Percentiles rank a stretch among this genome's conserved stretches.
Evolutionary conservation across 2,113 vertebrate species (phyloP).

Genomic region (Petrocephalus zakoni): DNA sequence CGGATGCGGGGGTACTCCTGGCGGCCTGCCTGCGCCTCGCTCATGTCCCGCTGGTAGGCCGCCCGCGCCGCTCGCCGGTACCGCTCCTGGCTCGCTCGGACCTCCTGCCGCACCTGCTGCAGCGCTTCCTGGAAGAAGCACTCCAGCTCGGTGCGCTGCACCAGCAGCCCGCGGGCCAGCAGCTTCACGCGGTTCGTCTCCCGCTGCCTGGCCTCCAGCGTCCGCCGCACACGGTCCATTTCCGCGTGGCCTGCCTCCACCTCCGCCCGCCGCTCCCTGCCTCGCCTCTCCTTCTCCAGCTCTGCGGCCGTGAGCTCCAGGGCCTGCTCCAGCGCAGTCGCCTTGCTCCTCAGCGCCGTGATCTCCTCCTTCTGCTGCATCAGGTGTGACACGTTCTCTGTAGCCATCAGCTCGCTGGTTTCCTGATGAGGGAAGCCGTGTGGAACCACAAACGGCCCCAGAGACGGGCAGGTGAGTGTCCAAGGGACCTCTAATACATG

Average conservation of each 20-base stretch:
- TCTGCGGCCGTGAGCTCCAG: constrained; percentile 45
- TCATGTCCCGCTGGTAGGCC: constrained; percentile 64
- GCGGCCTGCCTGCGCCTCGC: constrained; percentile 59
- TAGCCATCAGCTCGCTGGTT: constrained; percentile 58
- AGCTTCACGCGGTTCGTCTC: constrained; percentile 70
- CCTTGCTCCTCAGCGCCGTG: constrained; percentile 53
- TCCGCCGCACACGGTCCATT: constrained; percentile 67
- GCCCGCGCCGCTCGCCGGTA: constrained; percentile 66
- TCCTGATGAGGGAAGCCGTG: constrained; percentile 51
- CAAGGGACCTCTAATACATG: neutral
- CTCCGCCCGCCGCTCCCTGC: constrained; percentile 39
- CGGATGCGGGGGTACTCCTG: constrained; percentile 69
- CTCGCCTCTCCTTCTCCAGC: constrained; percentile 46
- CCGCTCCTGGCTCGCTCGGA: constrained; percentile 55
- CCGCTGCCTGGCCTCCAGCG: constrained; percentile 64
- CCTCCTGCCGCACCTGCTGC: constrained; percentile 69
- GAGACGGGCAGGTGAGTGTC: neutral
- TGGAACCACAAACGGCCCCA: neutral
- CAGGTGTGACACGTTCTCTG: constrained; percentile 61
- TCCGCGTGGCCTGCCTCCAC: constrained; percentile 55
- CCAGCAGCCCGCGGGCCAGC: constrained; percentile 62
- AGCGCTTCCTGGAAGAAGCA: constrained; percentile 74
- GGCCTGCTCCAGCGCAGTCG: constrained; percentile 58
- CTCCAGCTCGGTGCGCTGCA: constrained; percentile 73
- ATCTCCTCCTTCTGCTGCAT: constrained; percentile 59